Evolutionary conservation across 2,888 invertebrate genomes (phyloP).

Genomic region (Pandemis corylana): DNA sequence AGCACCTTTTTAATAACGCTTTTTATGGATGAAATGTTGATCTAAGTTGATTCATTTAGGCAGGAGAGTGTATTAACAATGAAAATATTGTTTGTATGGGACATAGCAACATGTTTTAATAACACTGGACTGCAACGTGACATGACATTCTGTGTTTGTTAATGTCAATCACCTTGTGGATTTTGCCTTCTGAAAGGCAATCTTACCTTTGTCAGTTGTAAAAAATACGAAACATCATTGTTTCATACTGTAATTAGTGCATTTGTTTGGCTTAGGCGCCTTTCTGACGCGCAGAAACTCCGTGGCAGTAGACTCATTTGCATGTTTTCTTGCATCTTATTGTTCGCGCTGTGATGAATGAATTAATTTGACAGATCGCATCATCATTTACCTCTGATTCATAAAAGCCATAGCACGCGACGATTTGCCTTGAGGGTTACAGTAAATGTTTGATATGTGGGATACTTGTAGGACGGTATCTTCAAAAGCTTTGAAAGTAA

Average conservation of each 20-base stretch:
- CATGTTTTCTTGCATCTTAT: conserved; percentile 30
- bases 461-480: too few relatives aligned
- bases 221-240: conserved; percentile 4
- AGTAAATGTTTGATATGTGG: too few relatives aligned
- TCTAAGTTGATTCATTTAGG: too few relatives aligned
- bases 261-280: conserved; percentile 1
- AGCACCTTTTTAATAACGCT: too few relatives aligned
- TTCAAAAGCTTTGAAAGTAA: too few relatives aligned
- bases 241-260: conserved; percentile 1
- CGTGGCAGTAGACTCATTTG: conserved; percentile 12
- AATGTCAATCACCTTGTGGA: conserved; percentile 40
- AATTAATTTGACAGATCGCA: conserved; percentile 34
- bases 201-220: conserved; percentile 12
- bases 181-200: conserved; percentile 20
- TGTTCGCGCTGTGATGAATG: conserved; percentile 29
- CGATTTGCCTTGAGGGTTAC: not conserved
- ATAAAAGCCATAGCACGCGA: not conserved
- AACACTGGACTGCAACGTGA: not conserved
- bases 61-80: too few relatives aligned
- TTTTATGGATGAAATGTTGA: too few relatives aligned
- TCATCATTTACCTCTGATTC: conserved; percentile 31
- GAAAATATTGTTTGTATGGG: not conserved
- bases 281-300: conserved; percentile 8
- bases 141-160: conserved; percentile 27
- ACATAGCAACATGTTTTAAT: not conserved